phyloP scores from a whole-genome alignment of 2,797 vertebrate species.

The Holocentrus rufus region DNA sequence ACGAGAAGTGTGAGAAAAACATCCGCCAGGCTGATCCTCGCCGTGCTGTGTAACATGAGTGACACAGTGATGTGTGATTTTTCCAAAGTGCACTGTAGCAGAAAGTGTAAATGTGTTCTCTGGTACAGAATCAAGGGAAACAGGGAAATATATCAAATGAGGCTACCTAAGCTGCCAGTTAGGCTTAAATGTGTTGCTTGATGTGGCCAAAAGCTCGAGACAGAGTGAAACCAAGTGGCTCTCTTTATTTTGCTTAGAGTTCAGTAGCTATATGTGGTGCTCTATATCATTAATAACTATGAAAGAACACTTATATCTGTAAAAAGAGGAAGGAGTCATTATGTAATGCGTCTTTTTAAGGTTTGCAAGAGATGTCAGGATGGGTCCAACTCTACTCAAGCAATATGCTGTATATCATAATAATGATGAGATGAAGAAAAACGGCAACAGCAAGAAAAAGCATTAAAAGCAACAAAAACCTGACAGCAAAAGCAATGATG shows the following conservation, averaged over 20 bases:
- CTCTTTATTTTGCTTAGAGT: background rate
- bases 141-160: slow-evolving; percentile 28
- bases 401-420: background rate
- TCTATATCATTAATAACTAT: background rate
- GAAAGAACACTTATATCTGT: background rate
- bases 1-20: slow-evolving; percentile 47
- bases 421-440: background rate
- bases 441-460: background rate
- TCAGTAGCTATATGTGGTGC: background rate
- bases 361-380: background rate
- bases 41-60: slow-evolving; percentile 7
- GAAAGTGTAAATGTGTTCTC: slow-evolving; percentile 25
- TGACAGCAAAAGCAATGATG: no score
- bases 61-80: slow-evolving; percentile 18
- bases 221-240: background rate
- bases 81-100: slow-evolving; percentile 14
- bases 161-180: background rate
- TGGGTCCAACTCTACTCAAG: background rate
- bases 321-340: background rate
- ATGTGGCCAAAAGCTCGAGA: slow-evolving; percentile 1
- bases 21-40: slow-evolving; percentile 11
- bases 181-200: slow-evolving; percentile 13
- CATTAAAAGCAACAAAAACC: no score
- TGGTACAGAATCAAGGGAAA: slow-evolving; percentile 35
- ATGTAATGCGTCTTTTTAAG: background rate